Conservation (phyloP, 1,140 invertebrate genomes). For the Glossosoma conforme region DNA sequence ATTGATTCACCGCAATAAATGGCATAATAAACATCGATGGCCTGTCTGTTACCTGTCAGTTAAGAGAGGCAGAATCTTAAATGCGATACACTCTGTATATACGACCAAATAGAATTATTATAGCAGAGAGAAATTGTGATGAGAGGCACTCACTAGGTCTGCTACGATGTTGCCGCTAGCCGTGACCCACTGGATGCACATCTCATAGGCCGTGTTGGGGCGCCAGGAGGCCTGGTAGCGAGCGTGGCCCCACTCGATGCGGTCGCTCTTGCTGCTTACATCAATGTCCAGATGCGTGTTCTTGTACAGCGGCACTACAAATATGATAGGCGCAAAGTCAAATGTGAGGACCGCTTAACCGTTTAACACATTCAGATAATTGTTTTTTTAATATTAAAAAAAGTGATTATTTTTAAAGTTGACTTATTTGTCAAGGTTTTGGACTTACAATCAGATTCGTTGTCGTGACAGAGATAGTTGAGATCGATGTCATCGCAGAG, state of each 20-base stretch:
- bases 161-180: constrained; percentile 89
- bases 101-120: too few species aligned
- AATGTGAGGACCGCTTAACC: too few species aligned
- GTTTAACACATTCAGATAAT: too few species aligned
- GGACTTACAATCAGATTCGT: constrained; percentile 49
- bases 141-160: constrained; percentile 84
- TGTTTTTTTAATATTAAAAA: too few species aligned
- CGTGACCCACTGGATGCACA: constrained; percentile 93
- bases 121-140: too few species aligned
- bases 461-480: constrained; percentile 50
- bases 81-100: too few species aligned
- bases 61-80: too few species aligned
- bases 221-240: constrained; percentile 86
- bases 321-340: too few species aligned
- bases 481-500: constrained; percentile 57
- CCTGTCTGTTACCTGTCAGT: too few species aligned
- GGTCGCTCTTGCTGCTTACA: constrained; percentile 79
- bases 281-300: constrained; percentile 84
- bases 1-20: too few species aligned
- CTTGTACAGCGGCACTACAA: constrained; percentile 65
- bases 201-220: constrained; percentile 85
- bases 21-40: constrained; percentile 14
- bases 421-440: not conserved
- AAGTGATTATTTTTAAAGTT: too few species aligned
- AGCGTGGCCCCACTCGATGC: constrained; percentile 92